Conservation (phyloP, 1,140 invertebrate genomes). For the Pentalonia nigronervosa region DNA sequence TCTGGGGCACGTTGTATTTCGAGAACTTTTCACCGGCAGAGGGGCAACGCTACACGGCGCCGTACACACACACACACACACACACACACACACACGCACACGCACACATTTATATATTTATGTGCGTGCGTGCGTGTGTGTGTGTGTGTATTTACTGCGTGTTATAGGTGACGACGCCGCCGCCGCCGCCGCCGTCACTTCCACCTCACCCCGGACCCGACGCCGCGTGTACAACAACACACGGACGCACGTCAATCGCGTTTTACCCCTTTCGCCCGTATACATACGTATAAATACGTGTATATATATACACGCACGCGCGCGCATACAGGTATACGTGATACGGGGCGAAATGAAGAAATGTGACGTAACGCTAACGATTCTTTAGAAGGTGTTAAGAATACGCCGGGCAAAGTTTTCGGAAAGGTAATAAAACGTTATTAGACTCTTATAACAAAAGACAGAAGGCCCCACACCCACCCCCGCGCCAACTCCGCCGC, state of each 20-base stretch:
- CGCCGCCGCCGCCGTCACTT: too few species aligned
- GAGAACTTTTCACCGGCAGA: slow-evolving; percentile 33
- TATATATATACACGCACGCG: too few species aligned
- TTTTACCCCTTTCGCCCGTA: slow-evolving; percentile 33
- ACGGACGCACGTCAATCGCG: not conserved
- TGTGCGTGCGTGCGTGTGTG: not conserved
- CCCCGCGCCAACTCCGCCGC: too few species aligned
- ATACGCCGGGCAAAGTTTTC: slow-evolving; percentile 38
- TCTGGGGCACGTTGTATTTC: slow-evolving; percentile 38
- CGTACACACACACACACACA: not conserved
- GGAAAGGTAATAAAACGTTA: slow-evolving; percentile 57
- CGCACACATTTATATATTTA: not conserved
- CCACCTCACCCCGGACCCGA: too few species aligned
- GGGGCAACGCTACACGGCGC: not conserved
- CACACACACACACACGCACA: not conserved
- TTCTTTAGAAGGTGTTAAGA: slow-evolving; percentile 57
- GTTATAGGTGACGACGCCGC: not conserved
- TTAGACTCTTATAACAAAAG: slow-evolving; percentile 56
- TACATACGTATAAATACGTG: too few species aligned
- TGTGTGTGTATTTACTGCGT: not conserved
- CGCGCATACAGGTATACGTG: not conserved
- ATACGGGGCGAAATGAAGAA: not conserved
- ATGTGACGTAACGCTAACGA: slow-evolving; percentile 55
- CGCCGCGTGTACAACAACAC: not conserved
- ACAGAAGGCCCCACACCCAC: slow-evolving; percentile 33